A percentile compares a stretch with the other conserved stretches of the same genome.
phyloP scores from a whole-genome alignment of 2,797 vertebrate species.

The Anolis apletophallus region DNA sequence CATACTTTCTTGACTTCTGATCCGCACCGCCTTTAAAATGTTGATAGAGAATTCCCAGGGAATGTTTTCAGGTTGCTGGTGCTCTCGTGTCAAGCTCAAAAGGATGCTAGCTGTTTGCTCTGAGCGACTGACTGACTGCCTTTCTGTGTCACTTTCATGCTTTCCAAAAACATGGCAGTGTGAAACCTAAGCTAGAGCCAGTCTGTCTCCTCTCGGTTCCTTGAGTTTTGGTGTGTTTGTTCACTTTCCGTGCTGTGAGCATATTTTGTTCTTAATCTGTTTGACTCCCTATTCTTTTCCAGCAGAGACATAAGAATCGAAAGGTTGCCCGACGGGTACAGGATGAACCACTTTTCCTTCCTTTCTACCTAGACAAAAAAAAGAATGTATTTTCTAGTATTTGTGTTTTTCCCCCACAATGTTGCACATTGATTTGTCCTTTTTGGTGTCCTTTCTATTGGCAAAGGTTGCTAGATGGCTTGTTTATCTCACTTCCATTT shows the following conservation, averaged over 20 bases:
- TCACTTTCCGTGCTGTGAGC: constrained; percentile 22
- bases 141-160: not conserved
- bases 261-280: constrained; percentile 31
- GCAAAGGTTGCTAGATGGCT: not conserved
- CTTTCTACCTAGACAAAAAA: not conserved
- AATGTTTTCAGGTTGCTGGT: not conserved
- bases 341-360: not conserved
- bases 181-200: not conserved
- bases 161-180: constrained; percentile 8
- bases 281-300: constrained; percentile 47
- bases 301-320: constrained; percentile 41
- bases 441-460: not conserved
- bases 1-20: not conserved
- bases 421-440: not conserved
- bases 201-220: not conserved
- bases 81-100: not conserved
- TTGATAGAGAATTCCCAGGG: not conserved
- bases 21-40: not conserved
- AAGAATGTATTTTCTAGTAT: not conserved
- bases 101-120: not conserved
- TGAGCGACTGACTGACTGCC: not conserved
- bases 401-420: not conserved
- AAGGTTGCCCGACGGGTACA: constrained; percentile 41
- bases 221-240: constrained; percentile 14
- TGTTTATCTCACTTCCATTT: not conserved